A percentile compares a stretch with the other conserved stretches of the same genome.
Conservation (phyloP, 92 coral and sea anemone species). For the Heteractis magnifica region DNA sequence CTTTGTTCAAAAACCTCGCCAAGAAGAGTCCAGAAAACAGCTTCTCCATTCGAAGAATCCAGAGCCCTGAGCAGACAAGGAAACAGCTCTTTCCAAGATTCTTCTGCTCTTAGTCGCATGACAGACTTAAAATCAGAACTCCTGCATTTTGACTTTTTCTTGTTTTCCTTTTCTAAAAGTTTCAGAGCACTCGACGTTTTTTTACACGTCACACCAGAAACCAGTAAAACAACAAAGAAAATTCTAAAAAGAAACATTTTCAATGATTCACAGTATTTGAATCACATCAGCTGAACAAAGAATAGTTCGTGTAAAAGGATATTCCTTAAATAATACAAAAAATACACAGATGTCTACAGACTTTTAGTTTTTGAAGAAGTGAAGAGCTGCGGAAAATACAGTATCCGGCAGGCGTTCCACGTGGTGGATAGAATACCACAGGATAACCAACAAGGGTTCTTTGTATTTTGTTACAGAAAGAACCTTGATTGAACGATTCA, state of each 20-base stretch:
- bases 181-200: constrained; percentile 41
- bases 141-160: constrained; percentile 57
- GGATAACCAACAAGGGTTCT: constrained; percentile 14
- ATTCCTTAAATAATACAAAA: neutral
- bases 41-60: constrained; percentile 48
- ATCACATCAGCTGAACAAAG: neutral
- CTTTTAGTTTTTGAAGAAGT: neutral
- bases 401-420: constrained; percentile 31
- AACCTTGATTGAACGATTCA: neutral
- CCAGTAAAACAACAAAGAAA: constrained; percentile 22
- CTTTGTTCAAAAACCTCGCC: constrained; percentile 65
- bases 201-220: constrained; percentile 37
- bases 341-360: neutral
- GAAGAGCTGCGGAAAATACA: neutral
- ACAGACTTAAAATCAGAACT: constrained; percentile 41
- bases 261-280: neutral
- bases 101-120: constrained; percentile 68
- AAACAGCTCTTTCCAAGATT: constrained; percentile 57
- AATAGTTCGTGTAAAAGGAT: neutral
- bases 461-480: neutral
- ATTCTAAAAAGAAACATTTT: constrained; percentile 24
- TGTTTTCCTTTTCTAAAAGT: constrained; percentile 66
- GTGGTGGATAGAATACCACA: constrained; percentile 2
- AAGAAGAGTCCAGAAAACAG: constrained; percentile 69
- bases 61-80: constrained; percentile 67